These are phyloP conservation scores for Mythimna albipuncta DNA, from an alignment of 2,888 invertebrate genomes.

Conservation along the genomic window DNA sequence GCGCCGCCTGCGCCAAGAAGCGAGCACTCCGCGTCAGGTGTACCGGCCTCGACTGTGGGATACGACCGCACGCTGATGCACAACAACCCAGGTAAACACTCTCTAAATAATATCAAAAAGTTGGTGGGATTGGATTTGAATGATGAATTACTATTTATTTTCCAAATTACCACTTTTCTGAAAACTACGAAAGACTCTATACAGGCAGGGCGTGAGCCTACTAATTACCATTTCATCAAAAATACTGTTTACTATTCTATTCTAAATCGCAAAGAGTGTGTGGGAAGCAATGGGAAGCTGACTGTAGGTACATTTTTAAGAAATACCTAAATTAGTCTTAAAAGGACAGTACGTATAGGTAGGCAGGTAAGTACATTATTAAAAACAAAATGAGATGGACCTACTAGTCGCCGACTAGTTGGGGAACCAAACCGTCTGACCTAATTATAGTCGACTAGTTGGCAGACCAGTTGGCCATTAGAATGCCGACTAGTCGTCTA, in stretches of 20 bases:
- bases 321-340: too few relatives aligned
- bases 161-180: not conserved
- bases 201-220: too few relatives aligned
- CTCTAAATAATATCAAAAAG: not conserved
- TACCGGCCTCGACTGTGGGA: slow-evolving; percentile 93
- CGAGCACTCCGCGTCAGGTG: slow-evolving; percentile 93
- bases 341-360: too few relatives aligned
- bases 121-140: not conserved
- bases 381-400: not conserved
- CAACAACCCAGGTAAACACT: slow-evolving; percentile 92
- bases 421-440: not conserved
- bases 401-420: not conserved
- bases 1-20: slow-evolving; percentile 91
- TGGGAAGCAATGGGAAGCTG: too few relatives aligned
- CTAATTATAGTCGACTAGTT: not conserved
- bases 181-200: too few relatives aligned
- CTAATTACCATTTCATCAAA: too few relatives aligned
- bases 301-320: too few relatives aligned
- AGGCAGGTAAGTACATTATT: too few relatives aligned
- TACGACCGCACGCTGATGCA: slow-evolving; percentile 92
- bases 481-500: not conserved
- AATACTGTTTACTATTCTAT: too few relatives aligned
- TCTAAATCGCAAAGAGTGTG: too few relatives aligned
- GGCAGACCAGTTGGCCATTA: not conserved
- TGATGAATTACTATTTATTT: not conserved